Base-by-base conservation (phyloP, 2,888 invertebrate species). In the Proisotoma minuta region DNA sequence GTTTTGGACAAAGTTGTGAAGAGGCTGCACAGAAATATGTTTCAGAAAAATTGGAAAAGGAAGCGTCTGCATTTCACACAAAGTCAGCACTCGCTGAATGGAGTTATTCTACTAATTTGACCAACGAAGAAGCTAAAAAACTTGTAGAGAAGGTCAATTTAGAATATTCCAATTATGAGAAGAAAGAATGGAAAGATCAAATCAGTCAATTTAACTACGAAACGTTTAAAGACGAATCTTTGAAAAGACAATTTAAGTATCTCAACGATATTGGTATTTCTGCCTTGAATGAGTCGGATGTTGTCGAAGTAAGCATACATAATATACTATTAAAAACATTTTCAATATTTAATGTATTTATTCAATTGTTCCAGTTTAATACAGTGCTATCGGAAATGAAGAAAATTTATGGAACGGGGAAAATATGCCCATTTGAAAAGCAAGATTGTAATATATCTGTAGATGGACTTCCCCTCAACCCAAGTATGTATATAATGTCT, bases 131-230 rank as follows among this genome's bases (percentile, higher is more conserved):
- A 18, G 68, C 69, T 15, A 64, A 66, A n/a, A 63, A 60, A 2
- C 43, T 40, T 2, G 57, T 64, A 8, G 62, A 62, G 39, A 60
- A 62, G 48, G 43, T 63, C 2, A 65, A 54, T 49, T 28, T 69
- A 20, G 62, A 60, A 29, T 59, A 34, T 18, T 63, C 66, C 3
- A 87, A 87, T 78, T 89, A 89, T 74, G 87, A 88, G 74, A 82
- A 86, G 74, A 81, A 87, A 0, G 87, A 88, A 0, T 90, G 89
- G 86, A 82, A 84, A 74, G 85, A 86, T 75, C 89, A 86, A 74
- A 66, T 70, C 23, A 57, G 59, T 27, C 62, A 70, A 60, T 66
- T 66, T 48, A 56, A 70, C 27, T 86, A 87, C 80, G 81, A 83
- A 8, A 79, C 84, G 62, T 81, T 91, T 27, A 80, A 84, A 0